Evolutionary conservation across 2,888 invertebrate genomes (phyloP).

Genomic region (Crocallis elinguaria): DNA sequence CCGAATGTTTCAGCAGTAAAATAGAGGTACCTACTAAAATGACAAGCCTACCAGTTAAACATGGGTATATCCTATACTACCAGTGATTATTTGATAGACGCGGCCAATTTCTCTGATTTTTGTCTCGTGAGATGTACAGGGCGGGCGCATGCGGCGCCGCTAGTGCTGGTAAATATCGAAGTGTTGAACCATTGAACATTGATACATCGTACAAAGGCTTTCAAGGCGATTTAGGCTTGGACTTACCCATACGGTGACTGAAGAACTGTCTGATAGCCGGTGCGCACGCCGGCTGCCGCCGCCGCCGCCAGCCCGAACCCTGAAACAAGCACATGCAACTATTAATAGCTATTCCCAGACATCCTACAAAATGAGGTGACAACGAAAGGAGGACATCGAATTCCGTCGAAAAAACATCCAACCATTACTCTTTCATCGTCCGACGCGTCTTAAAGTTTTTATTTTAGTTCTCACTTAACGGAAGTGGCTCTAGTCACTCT

Average conservation of each 20-base stretch:
- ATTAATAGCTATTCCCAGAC: constrained; percentile 22
- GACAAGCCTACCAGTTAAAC: not conserved
- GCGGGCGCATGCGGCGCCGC: constrained; percentile 75
- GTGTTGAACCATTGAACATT: constrained; percentile 83
- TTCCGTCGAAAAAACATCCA: constrained; percentile 50
- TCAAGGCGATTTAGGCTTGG: constrained; percentile 36
- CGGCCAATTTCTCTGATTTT: constrained; percentile 67
- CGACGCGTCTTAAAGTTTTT: constrained; percentile 51
- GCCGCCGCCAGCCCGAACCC: constrained; percentile 78
- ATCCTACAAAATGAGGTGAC: constrained; percentile 45
- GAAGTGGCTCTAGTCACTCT: constrained; percentile 73
- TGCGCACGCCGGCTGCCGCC: constrained; percentile 88
- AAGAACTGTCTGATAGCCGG: constrained; percentile 91
- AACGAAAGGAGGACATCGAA: constrained; percentile 52
- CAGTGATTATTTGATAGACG: too few species aligned
- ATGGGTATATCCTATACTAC: not conserved
- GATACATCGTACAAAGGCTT: constrained; percentile 72
- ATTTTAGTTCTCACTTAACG: constrained; percentile 77
- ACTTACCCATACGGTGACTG: constrained; percentile 95
- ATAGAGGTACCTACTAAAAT: not conserved
- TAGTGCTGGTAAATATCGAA: constrained; percentile 82
- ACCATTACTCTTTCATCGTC: constrained; percentile 62
- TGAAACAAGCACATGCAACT: constrained; percentile 57
- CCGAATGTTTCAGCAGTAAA: not conserved
- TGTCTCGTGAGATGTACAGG: constrained; percentile 83